These are phyloP conservation scores for Brachyptera putata DNA, from an alignment of 2,888 invertebrate species.

Conservation along the genomic window DNA sequence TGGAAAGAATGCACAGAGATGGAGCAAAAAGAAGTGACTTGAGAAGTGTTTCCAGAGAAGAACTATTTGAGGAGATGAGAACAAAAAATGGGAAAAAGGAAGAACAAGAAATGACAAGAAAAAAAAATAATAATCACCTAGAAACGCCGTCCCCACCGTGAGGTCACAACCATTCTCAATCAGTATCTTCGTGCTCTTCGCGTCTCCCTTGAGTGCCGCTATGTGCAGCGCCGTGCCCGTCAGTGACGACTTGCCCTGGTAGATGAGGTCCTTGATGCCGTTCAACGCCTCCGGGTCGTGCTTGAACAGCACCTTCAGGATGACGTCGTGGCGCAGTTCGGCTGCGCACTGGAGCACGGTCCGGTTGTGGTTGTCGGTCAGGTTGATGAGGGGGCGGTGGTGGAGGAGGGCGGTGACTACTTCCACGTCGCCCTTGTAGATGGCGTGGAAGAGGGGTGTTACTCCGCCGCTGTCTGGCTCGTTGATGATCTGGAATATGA, in stretches of 20 bases:
- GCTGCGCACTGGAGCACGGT: background rate
- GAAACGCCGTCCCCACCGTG: too few relatives aligned
- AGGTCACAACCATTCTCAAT: too few relatives aligned
- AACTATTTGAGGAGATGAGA: too few relatives aligned
- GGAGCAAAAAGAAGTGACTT: too few relatives aligned
- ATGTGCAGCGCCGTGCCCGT: background rate
- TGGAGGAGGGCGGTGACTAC: background rate
- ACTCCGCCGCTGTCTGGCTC: background rate
- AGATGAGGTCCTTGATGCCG: background rate
- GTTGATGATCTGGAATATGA: background rate
- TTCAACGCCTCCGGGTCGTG: background rate
- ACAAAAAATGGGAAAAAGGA: too few relatives aligned
- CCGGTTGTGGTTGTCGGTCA: background rate
- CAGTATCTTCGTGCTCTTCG: background rate
- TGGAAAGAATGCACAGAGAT: too few relatives aligned
- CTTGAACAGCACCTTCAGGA: background rate
- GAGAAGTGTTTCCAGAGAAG: too few relatives aligned
- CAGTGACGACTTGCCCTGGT: background rate
- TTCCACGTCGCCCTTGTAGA: background rate
- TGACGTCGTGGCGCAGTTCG: background rate
- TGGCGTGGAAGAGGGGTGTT: background rate
- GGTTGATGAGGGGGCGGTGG: background rate
- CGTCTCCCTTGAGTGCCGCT: background rate
- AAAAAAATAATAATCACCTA: too few relatives aligned
- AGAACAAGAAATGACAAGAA: too few relatives aligned